Percentiles rank a stretch among this genome's conserved stretches.
Evolutionary conservation across 2,113 vertebrate genomes (phyloP).

Genomic region (Sterrhoptilus dennistouni): DNA sequence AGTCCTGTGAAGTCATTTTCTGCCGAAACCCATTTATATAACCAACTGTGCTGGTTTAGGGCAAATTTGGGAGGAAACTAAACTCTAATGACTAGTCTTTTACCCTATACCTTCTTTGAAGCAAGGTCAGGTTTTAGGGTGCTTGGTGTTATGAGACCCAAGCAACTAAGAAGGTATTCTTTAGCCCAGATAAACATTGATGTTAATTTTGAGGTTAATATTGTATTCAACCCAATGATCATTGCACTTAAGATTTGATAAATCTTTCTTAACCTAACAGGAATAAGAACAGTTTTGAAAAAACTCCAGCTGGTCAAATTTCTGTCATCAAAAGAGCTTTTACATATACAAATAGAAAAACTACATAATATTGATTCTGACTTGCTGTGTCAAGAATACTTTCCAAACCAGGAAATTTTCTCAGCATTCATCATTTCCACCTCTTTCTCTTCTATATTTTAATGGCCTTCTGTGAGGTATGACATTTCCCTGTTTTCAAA

Average conservation of each 20-base stretch:
- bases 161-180: background rate
- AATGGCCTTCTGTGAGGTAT: background rate
- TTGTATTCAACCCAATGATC: background rate
- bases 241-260: background rate
- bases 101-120: background rate
- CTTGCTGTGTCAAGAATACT: constrained; percentile 12
- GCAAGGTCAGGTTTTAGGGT: background rate
- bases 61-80: background rate
- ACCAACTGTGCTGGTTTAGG: background rate
- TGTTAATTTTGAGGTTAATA: background rate
- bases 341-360: background rate
- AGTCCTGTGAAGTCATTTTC: background rate
- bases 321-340: constrained; percentile 18
- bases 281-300: constrained; percentile 8
- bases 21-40: background rate
- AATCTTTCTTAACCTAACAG: background rate
- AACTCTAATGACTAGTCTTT: background rate
- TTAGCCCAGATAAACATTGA: background rate
- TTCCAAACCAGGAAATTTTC: constrained; percentile 13
- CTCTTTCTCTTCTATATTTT: background rate
- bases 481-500: background rate
- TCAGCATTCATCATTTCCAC: background rate
- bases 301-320: background rate
- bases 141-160: background rate
- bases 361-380: constrained; percentile 2